Conservation (phyloP, 2,888 invertebrate species). For the Drosophila hamatofila region DNA sequence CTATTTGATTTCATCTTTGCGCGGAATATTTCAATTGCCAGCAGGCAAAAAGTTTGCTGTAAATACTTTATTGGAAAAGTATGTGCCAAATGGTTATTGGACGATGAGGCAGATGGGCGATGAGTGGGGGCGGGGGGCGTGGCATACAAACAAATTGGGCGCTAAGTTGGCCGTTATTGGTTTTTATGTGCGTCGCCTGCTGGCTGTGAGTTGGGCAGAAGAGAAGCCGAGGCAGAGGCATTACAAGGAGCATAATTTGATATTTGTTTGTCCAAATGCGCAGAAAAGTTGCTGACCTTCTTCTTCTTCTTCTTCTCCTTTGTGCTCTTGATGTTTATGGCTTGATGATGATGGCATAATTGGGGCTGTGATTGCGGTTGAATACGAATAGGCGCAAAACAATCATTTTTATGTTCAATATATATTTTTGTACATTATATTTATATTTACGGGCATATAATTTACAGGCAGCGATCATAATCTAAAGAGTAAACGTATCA, state of each 20-base stretch:
- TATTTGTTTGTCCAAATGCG: slow-evolving; percentile 57
- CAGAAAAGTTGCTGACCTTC: slow-evolving; percentile 65
- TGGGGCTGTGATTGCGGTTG: slow-evolving; percentile 57
- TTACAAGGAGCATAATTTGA: slow-evolving; percentile 58
- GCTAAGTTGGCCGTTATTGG: slow-evolving; percentile 79
- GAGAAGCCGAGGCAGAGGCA: not conserved
- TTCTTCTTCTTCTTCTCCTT: slow-evolving; percentile 5
- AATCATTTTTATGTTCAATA: slow-evolving; percentile 49
- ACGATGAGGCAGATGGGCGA: slow-evolving; percentile 1
- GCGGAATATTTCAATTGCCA: slow-evolving; percentile 74
- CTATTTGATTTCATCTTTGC: slow-evolving; percentile 56
- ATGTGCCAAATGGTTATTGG: slow-evolving; percentile 81
- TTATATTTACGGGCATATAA: slow-evolving; percentile 67
- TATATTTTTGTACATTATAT: slow-evolving; percentile 60
- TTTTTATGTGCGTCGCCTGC: slow-evolving; percentile 60
- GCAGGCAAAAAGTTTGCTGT: slow-evolving; percentile 57
- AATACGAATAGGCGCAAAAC: slow-evolving; percentile 31
- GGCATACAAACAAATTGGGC: slow-evolving; percentile 77
- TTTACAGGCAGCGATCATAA: slow-evolving; percentile 64
- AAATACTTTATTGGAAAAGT: slow-evolving; percentile 81
- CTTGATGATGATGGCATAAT: slow-evolving; percentile 71
- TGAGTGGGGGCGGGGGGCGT: slow-evolving; percentile 3
- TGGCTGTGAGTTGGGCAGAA: not conserved
- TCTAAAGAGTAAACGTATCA: slow-evolving; percentile 37
- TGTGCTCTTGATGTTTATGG: slow-evolving; percentile 39